Evolutionary conservation across 2,113 vertebrate genomes (phyloP).

Genomic region (Rhagologus leucostigma): DNA sequence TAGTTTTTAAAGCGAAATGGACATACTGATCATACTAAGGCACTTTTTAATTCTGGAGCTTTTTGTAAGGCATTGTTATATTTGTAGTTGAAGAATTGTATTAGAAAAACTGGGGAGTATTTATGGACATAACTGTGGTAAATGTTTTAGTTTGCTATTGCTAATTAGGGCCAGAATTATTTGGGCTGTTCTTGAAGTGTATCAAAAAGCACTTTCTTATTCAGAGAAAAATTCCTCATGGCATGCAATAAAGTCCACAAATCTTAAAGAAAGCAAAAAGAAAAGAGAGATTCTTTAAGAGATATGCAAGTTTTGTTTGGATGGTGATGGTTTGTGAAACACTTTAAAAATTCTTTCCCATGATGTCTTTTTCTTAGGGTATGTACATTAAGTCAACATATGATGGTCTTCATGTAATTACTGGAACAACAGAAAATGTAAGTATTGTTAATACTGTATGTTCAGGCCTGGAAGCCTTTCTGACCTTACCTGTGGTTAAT

Average conservation of each 20-base stretch:
- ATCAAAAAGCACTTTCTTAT: not conserved
- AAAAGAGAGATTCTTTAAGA: not conserved
- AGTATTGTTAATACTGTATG: conserved; percentile 71
- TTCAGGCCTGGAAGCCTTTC: conserved; percentile 54
- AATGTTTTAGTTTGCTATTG: not conserved
- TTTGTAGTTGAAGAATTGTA: not conserved
- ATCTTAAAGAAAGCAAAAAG: not conserved
- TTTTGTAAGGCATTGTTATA: not conserved
- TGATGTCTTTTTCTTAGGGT: conserved; percentile 82
- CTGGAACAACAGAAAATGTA: conserved; percentile 96
- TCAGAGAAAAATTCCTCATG: conserved; percentile 4
- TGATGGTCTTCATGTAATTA: conserved; percentile 96
- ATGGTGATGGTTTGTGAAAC: conserved; percentile 57
- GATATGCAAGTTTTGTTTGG: conserved; percentile 56
- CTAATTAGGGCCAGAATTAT: not conserved
- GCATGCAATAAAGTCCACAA: not conserved
- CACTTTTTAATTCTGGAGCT: not conserved
- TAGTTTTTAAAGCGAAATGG: not conserved
- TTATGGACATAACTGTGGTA: not conserved
- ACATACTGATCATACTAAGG: not conserved
- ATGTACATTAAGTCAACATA: conserved; percentile 99
- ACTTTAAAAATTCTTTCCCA: conserved; percentile 72
- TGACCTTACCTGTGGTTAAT: conserved; percentile 54
- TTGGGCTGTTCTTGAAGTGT: not conserved
- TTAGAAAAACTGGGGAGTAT: not conserved